These are phyloP conservation scores for Pedicia rivosa DNA, from an alignment of 2,888 invertebrate species.

Conservation along the genomic window DNA sequence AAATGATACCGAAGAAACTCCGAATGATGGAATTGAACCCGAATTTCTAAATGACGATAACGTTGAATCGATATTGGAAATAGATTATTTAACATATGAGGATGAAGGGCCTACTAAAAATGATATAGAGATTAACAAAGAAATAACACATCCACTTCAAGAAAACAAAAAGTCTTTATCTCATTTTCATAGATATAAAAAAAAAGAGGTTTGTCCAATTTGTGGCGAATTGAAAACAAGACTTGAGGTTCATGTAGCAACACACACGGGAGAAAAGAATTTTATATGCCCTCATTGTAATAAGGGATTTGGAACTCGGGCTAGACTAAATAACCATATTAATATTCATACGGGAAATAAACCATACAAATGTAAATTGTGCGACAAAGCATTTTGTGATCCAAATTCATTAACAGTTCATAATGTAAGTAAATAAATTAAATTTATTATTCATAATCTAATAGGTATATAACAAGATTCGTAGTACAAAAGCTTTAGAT, in stretches of 20 bases:
- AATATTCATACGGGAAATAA: slow-evolving; percentile 12
- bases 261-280: slow-evolving; percentile 9
- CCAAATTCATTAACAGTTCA: slow-evolving; percentile 10
- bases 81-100: slow-evolving; percentile 7
- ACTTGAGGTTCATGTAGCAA: slow-evolving; percentile 11
- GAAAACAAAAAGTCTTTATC: no score
- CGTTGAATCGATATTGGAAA: no score
- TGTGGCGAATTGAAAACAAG: slow-evolving; percentile 10
- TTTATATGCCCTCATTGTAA: slow-evolving; percentile 10
- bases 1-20: neutral
- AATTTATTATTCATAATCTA: no score
- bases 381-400: slow-evolving; percentile 10
- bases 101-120: no score
- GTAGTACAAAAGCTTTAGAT: no score
- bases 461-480: no score
- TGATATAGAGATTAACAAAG: no score
- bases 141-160: no score
- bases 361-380: slow-evolving; percentile 11
- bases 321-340: slow-evolving; percentile 9
- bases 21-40: neutral
- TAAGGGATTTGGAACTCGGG: slow-evolving; percentile 8
- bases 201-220: no score
- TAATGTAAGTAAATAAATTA: no score
- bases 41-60: no score
- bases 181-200: no score